Conservation (phyloP, 2,888 invertebrate genomes). For the Lycia hirtaria region DNA sequence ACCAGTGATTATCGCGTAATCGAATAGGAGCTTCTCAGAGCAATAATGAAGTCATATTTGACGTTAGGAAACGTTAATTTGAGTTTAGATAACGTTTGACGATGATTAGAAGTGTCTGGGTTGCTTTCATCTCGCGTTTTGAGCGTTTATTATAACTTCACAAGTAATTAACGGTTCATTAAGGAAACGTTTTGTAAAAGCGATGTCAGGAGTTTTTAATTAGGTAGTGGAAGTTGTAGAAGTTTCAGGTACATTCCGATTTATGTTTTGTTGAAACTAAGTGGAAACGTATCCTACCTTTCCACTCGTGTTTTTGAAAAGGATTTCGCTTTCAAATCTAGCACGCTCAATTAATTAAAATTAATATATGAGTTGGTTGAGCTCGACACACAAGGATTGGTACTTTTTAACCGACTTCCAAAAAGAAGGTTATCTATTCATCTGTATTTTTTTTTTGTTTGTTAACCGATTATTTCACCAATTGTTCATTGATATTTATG, state of each 20-base stretch:
- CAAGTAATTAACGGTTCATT: constrained; percentile 11
- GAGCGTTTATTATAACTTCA: constrained; percentile 12
- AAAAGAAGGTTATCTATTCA: too few species aligned
- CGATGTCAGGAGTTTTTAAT: background rate
- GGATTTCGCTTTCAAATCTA: too few species aligned
- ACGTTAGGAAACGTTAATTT: constrained; percentile 17
- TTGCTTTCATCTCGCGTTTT: constrained; percentile 15
- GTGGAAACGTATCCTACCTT: too few species aligned
- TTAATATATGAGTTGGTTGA: too few species aligned
- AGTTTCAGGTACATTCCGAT: background rate
- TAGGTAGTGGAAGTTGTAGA: background rate
- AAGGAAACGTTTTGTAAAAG: background rate
- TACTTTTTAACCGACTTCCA: too few species aligned
- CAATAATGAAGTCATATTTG: constrained; percentile 8
- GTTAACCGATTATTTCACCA: too few species aligned
- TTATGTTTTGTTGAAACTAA: background rate
- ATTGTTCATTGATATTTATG: too few species aligned
- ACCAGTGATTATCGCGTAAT: background rate
- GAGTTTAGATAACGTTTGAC: constrained; percentile 11
- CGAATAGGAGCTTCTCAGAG: background rate
- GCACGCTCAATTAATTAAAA: too few species aligned
- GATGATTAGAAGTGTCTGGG: constrained; percentile 15
- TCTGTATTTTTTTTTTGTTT: too few species aligned
- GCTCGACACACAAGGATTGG: too few species aligned
- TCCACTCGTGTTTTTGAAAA: too few species aligned